Evolutionary conservation across 2,888 invertebrate species (phyloP).

Genomic region (Drosophila nigricruria): DNA sequence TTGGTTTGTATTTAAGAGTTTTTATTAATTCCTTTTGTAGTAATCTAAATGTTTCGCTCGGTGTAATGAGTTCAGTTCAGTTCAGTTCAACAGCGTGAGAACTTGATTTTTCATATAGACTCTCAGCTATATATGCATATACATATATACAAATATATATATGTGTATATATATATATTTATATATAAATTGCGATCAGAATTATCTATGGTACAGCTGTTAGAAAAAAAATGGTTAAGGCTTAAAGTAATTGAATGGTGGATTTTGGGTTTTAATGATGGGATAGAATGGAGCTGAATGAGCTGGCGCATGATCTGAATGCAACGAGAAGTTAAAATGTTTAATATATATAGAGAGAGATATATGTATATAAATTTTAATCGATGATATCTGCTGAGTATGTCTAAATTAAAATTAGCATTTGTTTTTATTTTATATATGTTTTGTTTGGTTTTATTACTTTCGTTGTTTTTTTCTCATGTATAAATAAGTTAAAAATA

Average conservation of each 20-base stretch:
- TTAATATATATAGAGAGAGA: conserved; percentile 12
- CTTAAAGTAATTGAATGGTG: conserved; percentile 55
- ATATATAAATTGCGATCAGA: conserved; percentile 39
- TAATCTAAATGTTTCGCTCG: conserved; percentile 42
- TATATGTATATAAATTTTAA: conserved; percentile 34
- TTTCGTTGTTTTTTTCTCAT: conserved; percentile 55
- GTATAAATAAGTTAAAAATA: conserved; percentile 77
- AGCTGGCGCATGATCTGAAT: conserved; percentile 21
- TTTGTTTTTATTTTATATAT: conserved; percentile 59
- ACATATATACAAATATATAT: conserved; percentile 40
- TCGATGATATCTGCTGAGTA: conserved; percentile 51
- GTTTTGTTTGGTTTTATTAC: conserved; percentile 73
- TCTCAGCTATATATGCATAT: neutral
- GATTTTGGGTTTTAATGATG: conserved; percentile 12
- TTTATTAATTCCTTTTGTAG: conserved; percentile 55
- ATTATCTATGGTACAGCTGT: conserved; percentile 74
- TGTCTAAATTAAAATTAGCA: conserved; percentile 77
- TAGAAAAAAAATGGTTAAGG: conserved; percentile 59
- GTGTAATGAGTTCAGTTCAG: conserved; percentile 32
- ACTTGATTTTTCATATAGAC: neutral
- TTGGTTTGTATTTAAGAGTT: conserved; percentile 51
- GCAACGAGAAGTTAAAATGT: conserved; percentile 51
- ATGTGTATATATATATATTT: conserved; percentile 41
- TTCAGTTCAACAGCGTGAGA: conserved; percentile 27
- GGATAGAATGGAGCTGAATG: conserved; percentile 5